These are phyloP conservation scores for Sarcophaga rosellei DNA, from an alignment of 2,888 invertebrate species.

Conservation along the genomic window DNA sequence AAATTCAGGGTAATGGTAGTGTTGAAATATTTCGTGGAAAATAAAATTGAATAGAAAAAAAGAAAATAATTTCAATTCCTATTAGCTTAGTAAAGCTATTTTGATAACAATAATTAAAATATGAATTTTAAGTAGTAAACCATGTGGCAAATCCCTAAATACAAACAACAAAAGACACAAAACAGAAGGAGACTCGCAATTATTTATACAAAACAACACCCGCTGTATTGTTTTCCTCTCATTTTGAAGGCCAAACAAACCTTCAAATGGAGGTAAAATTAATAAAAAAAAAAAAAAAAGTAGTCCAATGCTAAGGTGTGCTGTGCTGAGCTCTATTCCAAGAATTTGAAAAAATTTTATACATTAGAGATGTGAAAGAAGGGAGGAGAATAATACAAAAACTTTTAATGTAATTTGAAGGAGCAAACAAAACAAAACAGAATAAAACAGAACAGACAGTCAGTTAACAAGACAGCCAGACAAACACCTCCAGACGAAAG, in stretches of 20 bases:
- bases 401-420: constrained; percentile 14
- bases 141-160: too few relatives aligned
- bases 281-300: neutral
- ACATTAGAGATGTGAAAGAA: too few relatives aligned
- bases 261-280: neutral
- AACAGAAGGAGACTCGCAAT: neutral
- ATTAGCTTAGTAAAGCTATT: neutral
- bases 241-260: neutral
- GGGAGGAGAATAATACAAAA: too few relatives aligned
- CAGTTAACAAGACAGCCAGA: neutral
- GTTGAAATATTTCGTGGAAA: too few relatives aligned
- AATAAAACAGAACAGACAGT: neutral
- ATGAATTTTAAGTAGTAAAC: neutral
- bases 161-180: too few relatives aligned
- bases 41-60: neutral
- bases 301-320: neutral
- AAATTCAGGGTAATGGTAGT: too few relatives aligned
- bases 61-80: neutral
- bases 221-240: neutral
- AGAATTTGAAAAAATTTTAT: neutral
- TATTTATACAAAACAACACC: neutral
- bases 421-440: neutral
- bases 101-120: neutral
- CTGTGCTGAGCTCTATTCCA: neutral
- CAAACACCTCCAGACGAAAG: neutral